These are phyloP conservation scores for Oscheius sp. DNA, from an alignment of 2,888 invertebrate species.

Conservation along the genomic window DNA sequence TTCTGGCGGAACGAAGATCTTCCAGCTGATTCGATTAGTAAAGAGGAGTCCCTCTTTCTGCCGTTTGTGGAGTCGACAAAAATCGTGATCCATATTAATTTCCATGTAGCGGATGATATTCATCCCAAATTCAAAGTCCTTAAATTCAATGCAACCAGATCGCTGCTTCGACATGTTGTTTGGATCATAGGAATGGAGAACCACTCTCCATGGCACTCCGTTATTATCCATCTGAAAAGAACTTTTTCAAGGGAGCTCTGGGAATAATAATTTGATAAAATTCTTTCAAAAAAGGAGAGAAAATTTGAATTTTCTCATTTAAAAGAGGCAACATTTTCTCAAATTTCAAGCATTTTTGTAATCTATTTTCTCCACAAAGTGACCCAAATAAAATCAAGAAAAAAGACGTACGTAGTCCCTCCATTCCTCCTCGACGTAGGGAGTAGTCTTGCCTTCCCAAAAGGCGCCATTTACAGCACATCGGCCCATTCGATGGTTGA, in stretches of 20 bases:
- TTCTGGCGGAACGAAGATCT: neutral
- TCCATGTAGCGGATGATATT: neutral
- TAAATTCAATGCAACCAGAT: neutral
- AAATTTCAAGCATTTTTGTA: too few species aligned
- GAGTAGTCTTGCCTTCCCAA: neutral
- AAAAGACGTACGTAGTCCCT: neutral
- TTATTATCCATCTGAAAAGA: neutral
- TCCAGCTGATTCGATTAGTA: neutral
- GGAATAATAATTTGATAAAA: too few species aligned
- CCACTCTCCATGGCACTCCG: neutral
- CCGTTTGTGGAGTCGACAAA: neutral
- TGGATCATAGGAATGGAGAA: neutral
- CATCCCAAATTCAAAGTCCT: neutral
- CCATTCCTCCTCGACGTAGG: neutral
- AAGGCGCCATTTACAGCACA: neutral
- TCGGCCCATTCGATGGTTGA: neutral
- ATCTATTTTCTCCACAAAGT: too few species aligned
- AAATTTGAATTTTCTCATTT: neutral
- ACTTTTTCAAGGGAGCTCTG: too few species aligned
- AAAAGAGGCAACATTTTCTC: too few species aligned
- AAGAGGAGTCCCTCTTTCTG: neutral
- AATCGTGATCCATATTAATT: neutral
- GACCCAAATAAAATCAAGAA: too few species aligned
- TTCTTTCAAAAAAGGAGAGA: too few species aligned
- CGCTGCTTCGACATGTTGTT: neutral